phyloP scores from a whole-genome alignment of 2,113 vertebrate species.

The Stictonetta naevosa region DNA sequence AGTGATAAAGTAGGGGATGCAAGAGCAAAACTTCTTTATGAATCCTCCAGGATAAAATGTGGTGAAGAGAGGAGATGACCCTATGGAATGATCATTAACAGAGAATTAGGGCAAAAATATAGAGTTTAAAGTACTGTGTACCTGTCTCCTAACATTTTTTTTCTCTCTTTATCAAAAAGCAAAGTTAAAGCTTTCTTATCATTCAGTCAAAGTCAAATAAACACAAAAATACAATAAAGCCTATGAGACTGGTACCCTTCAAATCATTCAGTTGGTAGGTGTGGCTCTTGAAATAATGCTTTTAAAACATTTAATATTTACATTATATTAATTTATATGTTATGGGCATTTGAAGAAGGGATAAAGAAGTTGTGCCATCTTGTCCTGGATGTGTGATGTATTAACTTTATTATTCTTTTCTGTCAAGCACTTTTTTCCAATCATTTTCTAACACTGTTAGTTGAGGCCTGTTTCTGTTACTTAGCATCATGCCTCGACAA shows the following conservation, averaged over 20 bases:
- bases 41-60: background rate
- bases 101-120: background rate
- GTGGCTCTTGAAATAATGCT: background rate
- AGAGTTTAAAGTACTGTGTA: background rate
- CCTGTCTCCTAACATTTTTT: accelerated
- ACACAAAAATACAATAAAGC: background rate
- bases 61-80: background rate
- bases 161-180: background rate
- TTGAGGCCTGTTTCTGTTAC: background rate
- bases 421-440: background rate
- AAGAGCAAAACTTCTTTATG: background rate
- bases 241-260: background rate
- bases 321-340: background rate
- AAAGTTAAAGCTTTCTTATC: background rate
- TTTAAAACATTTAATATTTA: background rate
- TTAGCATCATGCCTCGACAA: background rate
- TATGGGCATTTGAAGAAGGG: background rate
- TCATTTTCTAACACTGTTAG: background rate
- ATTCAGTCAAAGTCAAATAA: background rate
- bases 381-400: background rate
- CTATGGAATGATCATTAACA: background rate
- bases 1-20: background rate
- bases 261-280: background rate
- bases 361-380: background rate
- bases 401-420: background rate